phyloP scores from a whole-genome alignment of 2,888 invertebrate genomes.

The Drosophila infuscata region DNA sequence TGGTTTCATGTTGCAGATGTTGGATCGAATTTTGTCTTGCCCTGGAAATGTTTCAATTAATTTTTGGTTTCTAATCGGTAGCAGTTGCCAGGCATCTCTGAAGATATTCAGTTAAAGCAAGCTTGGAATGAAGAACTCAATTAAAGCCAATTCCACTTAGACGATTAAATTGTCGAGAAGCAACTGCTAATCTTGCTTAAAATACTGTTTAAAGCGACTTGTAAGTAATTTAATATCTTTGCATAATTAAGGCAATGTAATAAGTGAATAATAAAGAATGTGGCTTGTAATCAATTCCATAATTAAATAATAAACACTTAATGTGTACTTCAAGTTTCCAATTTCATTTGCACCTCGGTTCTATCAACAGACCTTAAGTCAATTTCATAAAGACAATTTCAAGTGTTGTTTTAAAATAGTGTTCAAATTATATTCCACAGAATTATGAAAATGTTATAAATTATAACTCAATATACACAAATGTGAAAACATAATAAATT shows the following conservation, averaged over 20 bases:
- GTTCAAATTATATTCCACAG: background rate
- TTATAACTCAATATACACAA: background rate
- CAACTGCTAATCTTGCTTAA: background rate
- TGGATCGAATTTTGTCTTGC: slow-evolving; percentile 19
- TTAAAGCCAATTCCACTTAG: slow-evolving; percentile 6
- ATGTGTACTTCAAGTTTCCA: background rate
- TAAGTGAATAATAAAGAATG: background rate
- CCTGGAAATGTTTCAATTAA: slow-evolving; percentile 50
- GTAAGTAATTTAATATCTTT: too few species aligned
- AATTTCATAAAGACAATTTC: background rate
- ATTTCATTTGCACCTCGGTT: background rate
- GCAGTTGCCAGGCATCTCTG: slow-evolving; percentile 22
- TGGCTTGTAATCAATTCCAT: background rate
- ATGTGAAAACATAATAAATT: background rate
- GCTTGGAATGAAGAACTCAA: background rate
- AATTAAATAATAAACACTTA: background rate
- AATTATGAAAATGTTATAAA: background rate
- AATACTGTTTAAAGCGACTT: background rate
- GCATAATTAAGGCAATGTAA: background rate
- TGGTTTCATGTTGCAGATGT: slow-evolving; percentile 9
- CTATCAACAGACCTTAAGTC: background rate
- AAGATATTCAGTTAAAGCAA: background rate
- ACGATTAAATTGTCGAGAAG: background rate
- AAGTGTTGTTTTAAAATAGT: background rate
- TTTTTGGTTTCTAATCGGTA: slow-evolving; percentile 56